Conservation (phyloP, 2,113 vertebrate species). For the Strigops habroptila region DNA sequence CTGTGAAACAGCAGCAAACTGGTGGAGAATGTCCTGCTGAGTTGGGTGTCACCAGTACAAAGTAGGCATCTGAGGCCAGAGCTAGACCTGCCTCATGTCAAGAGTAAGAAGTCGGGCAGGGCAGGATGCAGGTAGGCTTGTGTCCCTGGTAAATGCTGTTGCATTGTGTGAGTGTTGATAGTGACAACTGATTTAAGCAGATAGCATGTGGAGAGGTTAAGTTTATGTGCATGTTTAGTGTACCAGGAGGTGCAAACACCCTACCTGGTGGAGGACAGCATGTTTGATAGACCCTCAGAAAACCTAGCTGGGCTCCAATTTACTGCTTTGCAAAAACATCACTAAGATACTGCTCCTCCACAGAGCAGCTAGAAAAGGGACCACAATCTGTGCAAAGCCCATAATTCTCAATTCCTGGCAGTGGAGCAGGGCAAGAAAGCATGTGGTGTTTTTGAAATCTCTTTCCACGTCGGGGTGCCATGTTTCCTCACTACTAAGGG, state of each 20-base stretch:
- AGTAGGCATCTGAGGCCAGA: neutral
- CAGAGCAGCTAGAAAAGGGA: neutral
- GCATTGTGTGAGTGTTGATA: neutral
- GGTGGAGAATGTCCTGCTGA: neutral
- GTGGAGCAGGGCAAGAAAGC: neutral
- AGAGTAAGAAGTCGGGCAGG: neutral
- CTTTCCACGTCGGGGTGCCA: fast-evolving
- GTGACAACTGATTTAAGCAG: too few relatives aligned
- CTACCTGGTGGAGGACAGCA: neutral
- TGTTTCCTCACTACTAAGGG: neutral
- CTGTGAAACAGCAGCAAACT: neutral
- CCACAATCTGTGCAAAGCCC: neutral
- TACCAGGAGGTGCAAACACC: fast-evolving
- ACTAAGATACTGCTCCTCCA: neutral
- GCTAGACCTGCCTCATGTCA: neutral
- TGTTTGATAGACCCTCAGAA: neutral
- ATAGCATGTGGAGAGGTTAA: neutral
- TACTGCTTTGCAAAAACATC: neutral
- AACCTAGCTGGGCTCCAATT: neutral
- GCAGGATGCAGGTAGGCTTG: neutral
- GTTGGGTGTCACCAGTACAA: too few relatives aligned
- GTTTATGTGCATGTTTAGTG: fast-evolving
- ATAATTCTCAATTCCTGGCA: neutral
- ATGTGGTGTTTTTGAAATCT: neutral
- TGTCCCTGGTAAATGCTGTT: neutral